phyloP scores from a whole-genome alignment of 1,140 invertebrate species.

The Choristoneura fumiferana region DNA sequence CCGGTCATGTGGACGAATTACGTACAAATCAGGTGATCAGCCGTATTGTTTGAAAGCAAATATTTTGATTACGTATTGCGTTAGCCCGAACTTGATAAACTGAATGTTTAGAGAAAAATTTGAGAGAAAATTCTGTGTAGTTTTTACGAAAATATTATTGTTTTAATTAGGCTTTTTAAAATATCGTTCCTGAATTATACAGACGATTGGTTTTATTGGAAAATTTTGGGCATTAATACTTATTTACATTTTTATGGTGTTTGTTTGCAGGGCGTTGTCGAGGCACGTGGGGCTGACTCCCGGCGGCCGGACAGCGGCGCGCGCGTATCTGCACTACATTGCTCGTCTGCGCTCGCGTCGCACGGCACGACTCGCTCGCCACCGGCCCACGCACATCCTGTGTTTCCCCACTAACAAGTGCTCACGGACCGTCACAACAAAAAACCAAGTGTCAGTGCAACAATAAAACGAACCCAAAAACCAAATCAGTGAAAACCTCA shows the following conservation, averaged over 20 bases:
- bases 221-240: too few relatives aligned
- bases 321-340: slow-evolving; percentile 56
- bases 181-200: too few relatives aligned
- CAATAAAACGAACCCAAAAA: slow-evolving; percentile 37
- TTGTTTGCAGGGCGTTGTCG: slow-evolving; percentile 63
- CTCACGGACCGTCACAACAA: slow-evolving; percentile 34
- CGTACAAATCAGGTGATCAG: slow-evolving; percentile 52
- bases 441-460: slow-evolving; percentile 49
- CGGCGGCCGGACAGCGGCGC: slow-evolving; percentile 36
- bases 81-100: neutral
- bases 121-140: too few relatives aligned
- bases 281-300: slow-evolving; percentile 63
- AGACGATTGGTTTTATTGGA: too few relatives aligned
- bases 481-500: slow-evolving; percentile 54
- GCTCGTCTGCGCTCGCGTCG: slow-evolving; percentile 59
- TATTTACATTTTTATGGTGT: neutral
- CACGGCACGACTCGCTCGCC: slow-evolving; percentile 66
- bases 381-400: slow-evolving; percentile 51
- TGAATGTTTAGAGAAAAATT: too few relatives aligned
- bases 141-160: too few relatives aligned
- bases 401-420: slow-evolving; percentile 39
- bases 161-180: too few relatives aligned
- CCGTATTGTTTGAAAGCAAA: neutral
- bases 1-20: slow-evolving; percentile 48
- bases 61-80: neutral